Evolutionary conservation across 2,797 vertebrate genomes (phyloP).

Genomic region (Bufotes viridis): DNA sequence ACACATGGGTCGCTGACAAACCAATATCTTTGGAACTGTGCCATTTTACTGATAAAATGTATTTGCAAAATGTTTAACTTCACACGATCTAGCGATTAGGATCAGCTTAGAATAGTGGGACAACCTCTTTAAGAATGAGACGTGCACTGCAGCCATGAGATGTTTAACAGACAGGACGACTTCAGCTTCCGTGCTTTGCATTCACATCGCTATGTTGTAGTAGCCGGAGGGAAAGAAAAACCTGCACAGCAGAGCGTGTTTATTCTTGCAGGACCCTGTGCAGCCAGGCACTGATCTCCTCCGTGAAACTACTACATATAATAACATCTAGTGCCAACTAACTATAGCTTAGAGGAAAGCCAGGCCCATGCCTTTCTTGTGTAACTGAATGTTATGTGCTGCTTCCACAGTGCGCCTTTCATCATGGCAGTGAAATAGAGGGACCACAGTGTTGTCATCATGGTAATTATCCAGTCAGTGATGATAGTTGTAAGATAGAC

Average conservation of each 20-base stretch:
- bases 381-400: not conserved
- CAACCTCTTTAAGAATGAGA: not conserved
- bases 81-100: not conserved
- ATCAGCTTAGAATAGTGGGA: not conserved
- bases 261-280: constrained; percentile 41
- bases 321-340: constrained; percentile 34
- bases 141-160: not conserved
- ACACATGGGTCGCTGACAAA: too few species aligned
- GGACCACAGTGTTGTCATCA: constrained; percentile 1
- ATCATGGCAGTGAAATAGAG: not conserved
- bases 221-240: constrained; percentile 32
- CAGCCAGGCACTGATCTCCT: constrained; percentile 49
- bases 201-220: constrained; percentile 46
- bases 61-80: too few species aligned
- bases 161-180: not conserved
- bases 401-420: not conserved
- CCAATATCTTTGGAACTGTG: too few species aligned
- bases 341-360: constrained; percentile 24
- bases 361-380: not conserved
- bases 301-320: constrained; percentile 28
- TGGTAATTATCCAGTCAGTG: constrained; percentile 1
- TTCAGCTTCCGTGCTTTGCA: not conserved
- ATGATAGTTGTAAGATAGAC: not conserved
- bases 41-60: too few species aligned
- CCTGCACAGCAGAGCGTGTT: constrained; percentile 17